Percentiles rank a stretch among this genome's conserved stretches.
Evolutionary conservation across 2,888 invertebrate genomes (phyloP).

Genomic region (Dolichomitus sp.): DNA sequence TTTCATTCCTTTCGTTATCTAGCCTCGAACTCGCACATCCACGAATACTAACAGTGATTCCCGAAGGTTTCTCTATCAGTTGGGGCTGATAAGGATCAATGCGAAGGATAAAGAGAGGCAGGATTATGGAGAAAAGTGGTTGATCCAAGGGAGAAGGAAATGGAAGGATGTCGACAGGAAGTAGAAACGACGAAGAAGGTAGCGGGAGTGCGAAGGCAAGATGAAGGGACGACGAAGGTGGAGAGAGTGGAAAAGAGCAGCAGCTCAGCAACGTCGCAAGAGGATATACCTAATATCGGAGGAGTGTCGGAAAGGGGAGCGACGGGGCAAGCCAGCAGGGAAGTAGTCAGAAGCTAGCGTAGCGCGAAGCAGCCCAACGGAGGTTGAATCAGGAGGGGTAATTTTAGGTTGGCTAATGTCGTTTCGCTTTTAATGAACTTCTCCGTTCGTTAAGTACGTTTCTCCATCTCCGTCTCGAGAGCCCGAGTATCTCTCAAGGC

Average conservation of each 20-base stretch:
- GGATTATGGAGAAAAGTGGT: conserved; percentile 39
- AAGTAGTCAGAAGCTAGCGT: conserved; percentile 67
- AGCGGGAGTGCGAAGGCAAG: conserved; percentile 69
- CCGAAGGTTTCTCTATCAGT: conserved; percentile 11
- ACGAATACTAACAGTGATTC: conserved; percentile 29
- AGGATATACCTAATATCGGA: conserved; percentile 69
- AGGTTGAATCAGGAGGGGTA: conserved; percentile 80
- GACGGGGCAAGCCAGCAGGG: conserved; percentile 36
- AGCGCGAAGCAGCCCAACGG: conserved; percentile 65
- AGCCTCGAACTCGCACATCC: conserved; percentile 15
- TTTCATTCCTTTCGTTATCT: conserved; percentile 54
- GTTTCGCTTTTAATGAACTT: conserved; percentile 86
- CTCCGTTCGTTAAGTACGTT: conserved; percentile 85
- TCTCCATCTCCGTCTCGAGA: conserved; percentile 81
- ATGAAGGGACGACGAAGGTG: conserved; percentile 43
- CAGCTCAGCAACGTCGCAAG: conserved; percentile 66
- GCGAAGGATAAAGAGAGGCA: conserved; percentile 25
- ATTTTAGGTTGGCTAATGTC: conserved; percentile 85
- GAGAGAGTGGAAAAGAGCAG: conserved; percentile 62
- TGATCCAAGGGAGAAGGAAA: conserved; percentile 46
- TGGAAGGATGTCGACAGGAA: conserved; percentile 59
- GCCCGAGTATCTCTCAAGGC: conserved; percentile 40
- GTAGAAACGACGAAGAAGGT: conserved; percentile 68
- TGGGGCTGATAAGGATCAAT: conserved; percentile 30
- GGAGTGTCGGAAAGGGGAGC: conserved; percentile 63